Evolutionary conservation across 2,797 vertebrate genomes (phyloP), one percentile per base, ranked within the genome.

Genomic region (Falco berigora): DNA sequence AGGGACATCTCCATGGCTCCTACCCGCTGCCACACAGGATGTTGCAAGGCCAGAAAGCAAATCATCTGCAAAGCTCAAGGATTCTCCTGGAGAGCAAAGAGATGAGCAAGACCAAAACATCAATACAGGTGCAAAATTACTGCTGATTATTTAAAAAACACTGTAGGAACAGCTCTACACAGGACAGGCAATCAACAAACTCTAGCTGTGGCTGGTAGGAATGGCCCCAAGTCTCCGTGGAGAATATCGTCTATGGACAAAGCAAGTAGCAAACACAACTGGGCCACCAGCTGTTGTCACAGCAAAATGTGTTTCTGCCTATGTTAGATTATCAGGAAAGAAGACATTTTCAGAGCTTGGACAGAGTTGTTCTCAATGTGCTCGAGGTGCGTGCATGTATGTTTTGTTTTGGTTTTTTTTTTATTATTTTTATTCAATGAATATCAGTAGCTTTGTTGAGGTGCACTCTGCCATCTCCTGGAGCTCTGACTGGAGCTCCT

Each of bases 1-100:
- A 73, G 98, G 98, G 94, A 98, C 97, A 24, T 99, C 99, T 79
- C 98, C 98, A 1, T 97, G 98, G 96, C 98, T 98, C 91, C 98
- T 98, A 49, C 99, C 99, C 9, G 99, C 99, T 86, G 99, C 98
- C 82, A 99, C 98, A 27, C 99, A 99, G 32, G 99, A 98, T 2
- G 99, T 99, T 46, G 99, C 98, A 95, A 99, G 97, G 94, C 99
- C 99, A n/a, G 99, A 99, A 93, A 99, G 98, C 53, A 99, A 98
- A 97, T 99, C 99, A 63, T 99, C 99, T 4, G 99, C 98, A 97
- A 99, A 98, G 98, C 99, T 99, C 97, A 99, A 97, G 94, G 99
- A 98, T 97, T 99, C 99, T 98, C 99, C 99, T 99, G 95, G 64
- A 86, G 64, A 86, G 64, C 82, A 87, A 92, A 97, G 56, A 96